Base-by-base conservation (phyloP, 1,140 invertebrate species). In the Diabrotica undecimpunctata region DNA sequence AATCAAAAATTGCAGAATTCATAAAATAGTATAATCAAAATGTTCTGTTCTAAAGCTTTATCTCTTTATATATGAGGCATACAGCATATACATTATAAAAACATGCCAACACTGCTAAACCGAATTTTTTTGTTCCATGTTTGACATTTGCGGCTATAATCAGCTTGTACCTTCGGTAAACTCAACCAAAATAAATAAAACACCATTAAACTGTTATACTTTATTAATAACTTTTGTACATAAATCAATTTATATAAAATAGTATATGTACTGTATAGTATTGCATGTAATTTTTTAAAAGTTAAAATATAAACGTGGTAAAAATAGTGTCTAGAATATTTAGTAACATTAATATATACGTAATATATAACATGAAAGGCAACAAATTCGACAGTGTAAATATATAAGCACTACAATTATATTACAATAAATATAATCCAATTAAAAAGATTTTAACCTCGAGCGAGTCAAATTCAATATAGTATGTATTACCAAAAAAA, bases 241-340 rank as follows among this genome's bases (percentile, higher is more conserved):
- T 64, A 64, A 64, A 64, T 64, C 54, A 54, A 57, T 52, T 14
- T 58, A 58, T 64, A 64, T 58, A 64, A 64, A 58, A 64, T 64
- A 58, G 59, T 10, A 46, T 61, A 12, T 41, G 41, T 52, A 54
- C 11, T 60, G 39, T 50, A 60, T 60, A 57, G 55, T 55, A 5
- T 41, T 36, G 39, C 36, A 58, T 65, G 50, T 53, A 65, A 56
- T 35, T 57, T 50, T 64, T 54, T 57, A 38, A 38, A 59, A 64
- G 62, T 64, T 64, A 65, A 66, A 62, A 57, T 64, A 68, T 60
- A 64, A 56, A 54, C 64, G 66, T 57, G 64, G 64, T 64, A 68
- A 68, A 68, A 64, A 68, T 68, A 65, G 57, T 64, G 63, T 68
- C 62, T 68, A 64, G 12, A 68, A 61, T 64, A 54, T 68, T 68